Conservation (phyloP, 2,888 invertebrate species). For the Iselma pallidipennis region DNA sequence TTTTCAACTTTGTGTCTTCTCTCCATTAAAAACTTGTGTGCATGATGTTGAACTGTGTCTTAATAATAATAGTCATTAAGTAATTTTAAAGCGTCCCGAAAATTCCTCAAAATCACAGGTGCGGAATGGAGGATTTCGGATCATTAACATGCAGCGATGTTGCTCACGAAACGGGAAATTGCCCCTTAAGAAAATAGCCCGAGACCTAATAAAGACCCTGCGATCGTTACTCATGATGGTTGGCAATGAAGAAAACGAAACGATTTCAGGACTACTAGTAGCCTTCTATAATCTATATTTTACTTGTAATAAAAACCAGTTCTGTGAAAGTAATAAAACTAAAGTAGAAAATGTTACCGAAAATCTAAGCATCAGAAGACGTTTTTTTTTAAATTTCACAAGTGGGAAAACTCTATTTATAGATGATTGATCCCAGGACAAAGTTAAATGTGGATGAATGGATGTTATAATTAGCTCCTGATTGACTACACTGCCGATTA, state of each 20-base stretch:
- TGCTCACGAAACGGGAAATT: slow-evolving; percentile 12
- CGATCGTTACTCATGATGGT: not conserved
- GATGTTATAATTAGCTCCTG: slow-evolving; percentile 14
- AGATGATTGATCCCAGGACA: not conserved
- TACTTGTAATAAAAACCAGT: too few relatives aligned
- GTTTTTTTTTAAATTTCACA: too few relatives aligned
- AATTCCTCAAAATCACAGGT: slow-evolving; percentile 36
- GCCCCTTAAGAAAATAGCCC: slow-evolving; percentile 7
- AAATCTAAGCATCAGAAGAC: too few relatives aligned
- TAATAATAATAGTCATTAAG: slow-evolving; percentile 35
- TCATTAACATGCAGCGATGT: slow-evolving; percentile 18
- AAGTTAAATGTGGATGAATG: slow-evolving; percentile 13
- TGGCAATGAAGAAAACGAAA: not conserved
- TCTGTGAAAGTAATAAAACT: too few relatives aligned
- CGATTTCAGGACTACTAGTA: not conserved
- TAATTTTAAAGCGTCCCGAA: slow-evolving; percentile 31
- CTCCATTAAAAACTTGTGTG: too few relatives aligned
- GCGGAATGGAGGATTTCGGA: slow-evolving; percentile 23
- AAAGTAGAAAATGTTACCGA: too few relatives aligned
- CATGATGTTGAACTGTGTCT: slow-evolving; percentile 17
- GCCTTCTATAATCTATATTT: not conserved
- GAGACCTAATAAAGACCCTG: not conserved
- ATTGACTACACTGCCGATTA: slow-evolving; percentile 28
- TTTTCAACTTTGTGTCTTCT: too few relatives aligned
- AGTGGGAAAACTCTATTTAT: not conserved